Percentiles rank a stretch among this genome's conserved stretches.
These are phyloP conservation scores for Cyphomyrus plagiostoma DNA, from an alignment of 2,113 vertebrate species.

Conservation along the genomic window DNA sequence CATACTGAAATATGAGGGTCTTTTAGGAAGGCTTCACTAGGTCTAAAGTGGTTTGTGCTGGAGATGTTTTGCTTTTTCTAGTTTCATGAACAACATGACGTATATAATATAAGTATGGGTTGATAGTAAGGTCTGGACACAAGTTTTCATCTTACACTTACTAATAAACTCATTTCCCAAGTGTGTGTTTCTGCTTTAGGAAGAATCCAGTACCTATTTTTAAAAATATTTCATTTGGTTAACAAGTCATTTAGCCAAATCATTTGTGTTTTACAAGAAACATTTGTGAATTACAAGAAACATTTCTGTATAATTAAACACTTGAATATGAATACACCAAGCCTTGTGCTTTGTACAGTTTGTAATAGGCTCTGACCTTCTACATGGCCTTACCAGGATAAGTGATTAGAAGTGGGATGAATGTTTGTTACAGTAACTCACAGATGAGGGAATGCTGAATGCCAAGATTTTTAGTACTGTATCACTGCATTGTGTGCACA, in stretches of 20 bases:
- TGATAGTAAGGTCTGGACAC: not conserved
- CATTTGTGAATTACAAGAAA: no score
- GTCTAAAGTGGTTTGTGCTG: not conserved
- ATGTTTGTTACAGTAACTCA: not conserved
- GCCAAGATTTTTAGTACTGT: not conserved
- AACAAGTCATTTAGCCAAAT: not conserved
- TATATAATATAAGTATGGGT: not conserved
- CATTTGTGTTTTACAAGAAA: not conserved
- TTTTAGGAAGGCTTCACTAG: not conserved
- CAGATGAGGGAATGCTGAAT: not conserved
- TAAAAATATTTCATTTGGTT: not conserved
- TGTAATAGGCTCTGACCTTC: not conserved
- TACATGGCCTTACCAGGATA: not conserved
- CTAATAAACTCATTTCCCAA: not conserved
- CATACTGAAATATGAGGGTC: not conserved
- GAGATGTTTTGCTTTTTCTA: not conserved
- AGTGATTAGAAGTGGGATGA: not conserved
- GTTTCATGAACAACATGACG: not conserved
- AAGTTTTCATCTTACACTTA: not conserved
- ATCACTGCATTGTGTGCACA: not conserved
- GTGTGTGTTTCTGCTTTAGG: not conserved
- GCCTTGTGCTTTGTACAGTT: not conserved
- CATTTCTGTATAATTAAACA: not conserved
- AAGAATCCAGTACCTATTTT: not conserved
- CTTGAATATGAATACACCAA: not conserved